Base-by-base conservation (phyloP, 1,140 invertebrate genomes). In the Caenorhabditis latens region DNA sequence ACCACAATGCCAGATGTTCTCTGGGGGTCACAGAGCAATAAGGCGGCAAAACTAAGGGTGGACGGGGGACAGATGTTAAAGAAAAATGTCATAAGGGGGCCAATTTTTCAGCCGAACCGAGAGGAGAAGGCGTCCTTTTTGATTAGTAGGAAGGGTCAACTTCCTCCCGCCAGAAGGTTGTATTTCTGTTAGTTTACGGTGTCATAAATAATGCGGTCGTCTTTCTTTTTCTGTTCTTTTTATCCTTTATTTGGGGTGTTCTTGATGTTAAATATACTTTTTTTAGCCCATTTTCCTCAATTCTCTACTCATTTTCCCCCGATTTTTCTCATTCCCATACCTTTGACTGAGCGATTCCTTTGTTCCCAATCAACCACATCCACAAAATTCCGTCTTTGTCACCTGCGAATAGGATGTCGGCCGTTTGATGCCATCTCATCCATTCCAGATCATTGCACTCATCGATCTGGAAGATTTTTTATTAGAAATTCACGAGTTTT, bases 361-460 rank as follows among this genome's bases (percentile, higher is more conserved):
- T 87, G 11, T 46, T 53, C 7, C 88, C 85, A 82, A 90, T 88
- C 40, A 90, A 61, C 89, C 89, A 90, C 89, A 90, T 90, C 89
- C 89, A 90, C 11, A 90, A 21, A 50, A 89, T 85, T 71, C 89
- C 87, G 53, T 90, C 89, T 42, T 84, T 88, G 32, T 88, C 89
- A 7, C 89, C 89, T n/a, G 88, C 88, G 61, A 90, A 90, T 1
- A 90, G 84, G 53, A 90, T 90, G 43, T 90, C 89, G 8, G 32
- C 40, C 2, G 86, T 85, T 6, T 40, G 46, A 67, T 90, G 89
- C 89, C 89, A 90, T 7, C 43, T 43, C 32, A 90, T 85, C 89
- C 89, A 90, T 89, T 89, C 89, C 46, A 89, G 86, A 55, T 89
- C 89, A 19, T 61, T 67, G 65, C 87, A 87, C 19, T 89, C 89